A percentile compares a stretch with the other conserved stretches of the same genome.
phyloP scores from a whole-genome alignment of 2,888 invertebrate genomes.

The Rotaria macrura region DNA sequence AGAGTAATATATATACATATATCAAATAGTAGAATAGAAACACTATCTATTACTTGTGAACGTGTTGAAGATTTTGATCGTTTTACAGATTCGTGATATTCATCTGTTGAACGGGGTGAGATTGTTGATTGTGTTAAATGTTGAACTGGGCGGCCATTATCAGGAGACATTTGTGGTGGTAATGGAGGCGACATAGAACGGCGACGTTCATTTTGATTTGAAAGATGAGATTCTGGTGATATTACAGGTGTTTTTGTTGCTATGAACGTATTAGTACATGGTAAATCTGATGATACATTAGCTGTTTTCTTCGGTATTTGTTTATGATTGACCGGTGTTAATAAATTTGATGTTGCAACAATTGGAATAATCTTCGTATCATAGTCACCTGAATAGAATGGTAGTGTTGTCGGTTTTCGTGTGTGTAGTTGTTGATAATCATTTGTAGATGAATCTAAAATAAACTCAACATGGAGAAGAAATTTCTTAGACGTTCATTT shows the following conservation, averaged over 20 bases:
- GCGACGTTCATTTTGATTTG: background rate
- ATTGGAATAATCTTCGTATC: background rate
- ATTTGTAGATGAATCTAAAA: background rate
- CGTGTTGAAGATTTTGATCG: background rate
- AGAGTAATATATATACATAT: too few species aligned
- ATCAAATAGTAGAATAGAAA: too few species aligned
- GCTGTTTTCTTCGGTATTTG: too few species aligned
- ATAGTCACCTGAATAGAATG: background rate
- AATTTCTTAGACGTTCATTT: background rate
- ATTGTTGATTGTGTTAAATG: background rate
- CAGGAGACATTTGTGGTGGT: constrained; percentile 17
- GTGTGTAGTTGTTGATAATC: background rate
- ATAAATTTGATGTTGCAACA: background rate
- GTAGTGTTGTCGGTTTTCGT: background rate
- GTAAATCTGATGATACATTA: background rate
- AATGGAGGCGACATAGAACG: background rate
- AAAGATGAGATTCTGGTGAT: background rate
- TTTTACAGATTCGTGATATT: background rate
- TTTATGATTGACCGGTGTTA: background rate
- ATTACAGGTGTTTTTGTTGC: background rate
- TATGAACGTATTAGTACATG: background rate
- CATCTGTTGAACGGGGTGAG: background rate
- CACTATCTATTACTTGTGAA: background rate
- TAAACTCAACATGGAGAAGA: background rate
- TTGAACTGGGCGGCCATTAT: background rate